These are phyloP conservation scores for Pipistrellus pipistrellus DNA, from an alignment of 2,797 vertebrate genomes.

Conservation along the genomic window DNA sequence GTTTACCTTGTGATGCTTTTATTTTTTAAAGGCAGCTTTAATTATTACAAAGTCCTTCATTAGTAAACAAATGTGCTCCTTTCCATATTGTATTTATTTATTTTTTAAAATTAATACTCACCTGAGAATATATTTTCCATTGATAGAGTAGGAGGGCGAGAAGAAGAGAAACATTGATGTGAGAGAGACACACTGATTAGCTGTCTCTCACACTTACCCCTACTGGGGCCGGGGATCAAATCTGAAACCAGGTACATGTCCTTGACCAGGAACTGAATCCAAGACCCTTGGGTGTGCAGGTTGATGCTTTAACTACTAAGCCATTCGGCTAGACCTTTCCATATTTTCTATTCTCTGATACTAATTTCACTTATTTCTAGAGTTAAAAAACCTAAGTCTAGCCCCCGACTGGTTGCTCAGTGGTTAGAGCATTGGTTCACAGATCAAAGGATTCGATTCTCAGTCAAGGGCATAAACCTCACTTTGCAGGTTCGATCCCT, in stretches of 20 bases:
- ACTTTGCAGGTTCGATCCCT: too few relatives aligned
- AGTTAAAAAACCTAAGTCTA: neutral
- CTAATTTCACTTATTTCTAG: constrained; percentile 32
- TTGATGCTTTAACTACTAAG: neutral
- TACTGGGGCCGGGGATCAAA: neutral
- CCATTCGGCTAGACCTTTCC: neutral
- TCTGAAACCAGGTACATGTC: neutral
- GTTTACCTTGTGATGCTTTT: neutral
- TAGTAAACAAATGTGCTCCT: neutral
- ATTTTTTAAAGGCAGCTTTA: constrained; percentile 11
- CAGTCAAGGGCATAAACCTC: too few relatives aligned
- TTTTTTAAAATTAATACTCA: neutral
- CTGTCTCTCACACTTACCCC: neutral
- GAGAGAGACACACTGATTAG: neutral
- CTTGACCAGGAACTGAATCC: neutral
- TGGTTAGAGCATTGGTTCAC: too few relatives aligned
- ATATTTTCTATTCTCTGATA: constrained; percentile 21
- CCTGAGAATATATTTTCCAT: neutral
- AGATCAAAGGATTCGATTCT: too few relatives aligned
- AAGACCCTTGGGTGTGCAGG: neutral
- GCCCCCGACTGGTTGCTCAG: too few relatives aligned
- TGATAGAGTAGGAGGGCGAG: neutral
- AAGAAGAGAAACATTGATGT: neutral
- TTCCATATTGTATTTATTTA: neutral
- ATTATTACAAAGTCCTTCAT: constrained; percentile 7